Evolutionary conservation across 2,888 invertebrate genomes (phyloP).

Genomic region (Tipula confusa): DNA sequence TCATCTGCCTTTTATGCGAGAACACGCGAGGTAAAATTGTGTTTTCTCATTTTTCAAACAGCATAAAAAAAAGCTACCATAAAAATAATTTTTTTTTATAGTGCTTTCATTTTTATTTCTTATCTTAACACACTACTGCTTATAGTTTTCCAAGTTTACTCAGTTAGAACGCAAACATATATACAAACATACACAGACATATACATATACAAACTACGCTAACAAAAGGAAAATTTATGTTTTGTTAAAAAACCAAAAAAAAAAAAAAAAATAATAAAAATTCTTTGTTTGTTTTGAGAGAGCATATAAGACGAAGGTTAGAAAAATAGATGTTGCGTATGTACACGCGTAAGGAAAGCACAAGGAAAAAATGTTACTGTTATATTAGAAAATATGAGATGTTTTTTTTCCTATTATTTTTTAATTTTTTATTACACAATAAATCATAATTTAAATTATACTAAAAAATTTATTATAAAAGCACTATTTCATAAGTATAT

Average conservation of each 20-base stretch:
- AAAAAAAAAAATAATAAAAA: neutral
- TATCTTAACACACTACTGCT: neutral
- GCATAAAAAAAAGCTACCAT: neutral
- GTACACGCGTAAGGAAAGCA: neutral
- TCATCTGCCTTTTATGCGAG: neutral
- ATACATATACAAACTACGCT: neutral
- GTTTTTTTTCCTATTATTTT: neutral
- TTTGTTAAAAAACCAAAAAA: neutral
- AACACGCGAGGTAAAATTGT: neutral
- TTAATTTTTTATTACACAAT: slow-evolving; percentile 5
- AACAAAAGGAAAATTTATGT: slow-evolving; percentile 25
- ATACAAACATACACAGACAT: neutral
- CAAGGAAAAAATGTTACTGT: neutral
- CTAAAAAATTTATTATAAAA: neutral
- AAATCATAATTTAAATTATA: slow-evolving; percentile 25
- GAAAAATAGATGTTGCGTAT: slow-evolving; percentile 12
- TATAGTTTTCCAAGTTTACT: slow-evolving; percentile 3
- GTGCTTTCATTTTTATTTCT: neutral
- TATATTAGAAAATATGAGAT: neutral
- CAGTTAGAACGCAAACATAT: too few species aligned
- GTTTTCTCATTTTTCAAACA: neutral
- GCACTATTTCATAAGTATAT: slow-evolving; percentile 25
- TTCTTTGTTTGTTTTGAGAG: neutral
- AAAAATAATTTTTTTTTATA: neutral
- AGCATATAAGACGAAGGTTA: neutral